These are phyloP conservation scores for Pristiophorus japonicus DNA, from an alignment of 2,113 vertebrate species.

Conservation along the genomic window DNA sequence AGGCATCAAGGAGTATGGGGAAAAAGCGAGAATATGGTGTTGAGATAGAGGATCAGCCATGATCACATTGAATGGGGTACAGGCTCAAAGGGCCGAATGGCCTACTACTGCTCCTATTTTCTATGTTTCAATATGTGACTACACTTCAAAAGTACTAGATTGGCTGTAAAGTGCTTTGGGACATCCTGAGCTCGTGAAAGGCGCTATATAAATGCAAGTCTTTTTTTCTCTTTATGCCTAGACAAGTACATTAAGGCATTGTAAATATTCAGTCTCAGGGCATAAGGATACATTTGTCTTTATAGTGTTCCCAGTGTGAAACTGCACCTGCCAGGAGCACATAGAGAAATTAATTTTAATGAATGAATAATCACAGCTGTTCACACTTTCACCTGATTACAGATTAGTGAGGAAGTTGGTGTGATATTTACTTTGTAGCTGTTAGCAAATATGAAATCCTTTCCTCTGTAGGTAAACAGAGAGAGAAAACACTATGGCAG, in stretches of 20 bases:
- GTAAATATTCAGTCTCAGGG: not conserved
- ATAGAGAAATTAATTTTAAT: not conserved
- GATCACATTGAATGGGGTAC: too few relatives aligned
- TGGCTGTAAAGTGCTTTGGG: not conserved
- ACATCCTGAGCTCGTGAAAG: not conserved
- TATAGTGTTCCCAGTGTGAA: not conserved
- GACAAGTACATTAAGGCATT: not conserved
- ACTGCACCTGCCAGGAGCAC: not conserved
- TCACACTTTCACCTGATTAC: not conserved
- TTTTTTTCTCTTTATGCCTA: not conserved
- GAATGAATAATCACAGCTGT: not conserved
- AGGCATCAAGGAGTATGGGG: too few relatives aligned
- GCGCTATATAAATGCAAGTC: not conserved
- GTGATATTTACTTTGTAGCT: not conserved
- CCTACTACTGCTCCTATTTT: too few relatives aligned
- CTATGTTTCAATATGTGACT: too few relatives aligned
- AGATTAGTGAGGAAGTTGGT: not conserved
- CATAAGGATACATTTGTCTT: not conserved
- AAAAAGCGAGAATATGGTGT: too few relatives aligned
- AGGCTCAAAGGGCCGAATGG: too few relatives aligned
- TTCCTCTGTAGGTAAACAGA: too few relatives aligned
- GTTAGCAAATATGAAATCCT: not conserved
- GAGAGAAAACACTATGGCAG: too few relatives aligned
- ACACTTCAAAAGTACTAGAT: not conserved
- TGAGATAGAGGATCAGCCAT: too few relatives aligned